Evolutionary conservation across 2,113 vertebrate species (phyloP).

Genomic region (Chaetorhynchus papuensis): DNA sequence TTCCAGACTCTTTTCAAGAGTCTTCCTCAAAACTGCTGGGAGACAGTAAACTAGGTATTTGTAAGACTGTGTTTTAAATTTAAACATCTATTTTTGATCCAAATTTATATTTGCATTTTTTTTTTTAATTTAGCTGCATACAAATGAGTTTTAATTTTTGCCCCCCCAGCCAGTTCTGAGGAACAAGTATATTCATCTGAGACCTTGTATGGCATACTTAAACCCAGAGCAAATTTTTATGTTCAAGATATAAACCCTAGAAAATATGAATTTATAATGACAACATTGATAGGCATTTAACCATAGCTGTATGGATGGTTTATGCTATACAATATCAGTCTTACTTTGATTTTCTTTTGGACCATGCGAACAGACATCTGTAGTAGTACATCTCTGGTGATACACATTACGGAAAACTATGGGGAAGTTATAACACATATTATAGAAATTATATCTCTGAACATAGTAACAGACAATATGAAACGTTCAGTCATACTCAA

Average conservation of each 20-base stretch:
- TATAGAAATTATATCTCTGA: background rate
- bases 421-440: background rate
- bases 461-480: background rate
- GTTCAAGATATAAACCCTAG: background rate
- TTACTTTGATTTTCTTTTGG: constrained; percentile 36
- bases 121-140: background rate
- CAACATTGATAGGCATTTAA: constrained; percentile 16
- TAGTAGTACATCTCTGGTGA: background rate
- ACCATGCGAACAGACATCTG: background rate
- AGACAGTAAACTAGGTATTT: background rate
- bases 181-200: background rate
- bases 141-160: background rate
- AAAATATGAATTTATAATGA: constrained; percentile 29
- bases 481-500: background rate
- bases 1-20: background rate
- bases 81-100: background rate
- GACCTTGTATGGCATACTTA: background rate
- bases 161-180: background rate
- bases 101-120: background rate
- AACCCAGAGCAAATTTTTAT: background rate
- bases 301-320: background rate
- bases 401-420: background rate
- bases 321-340: background rate
- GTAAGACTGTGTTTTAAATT: background rate
- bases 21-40: background rate